These are phyloP conservation scores for Eurystomus gularis DNA, from an alignment of 2,113 vertebrate genomes.

Conservation along the genomic window DNA sequence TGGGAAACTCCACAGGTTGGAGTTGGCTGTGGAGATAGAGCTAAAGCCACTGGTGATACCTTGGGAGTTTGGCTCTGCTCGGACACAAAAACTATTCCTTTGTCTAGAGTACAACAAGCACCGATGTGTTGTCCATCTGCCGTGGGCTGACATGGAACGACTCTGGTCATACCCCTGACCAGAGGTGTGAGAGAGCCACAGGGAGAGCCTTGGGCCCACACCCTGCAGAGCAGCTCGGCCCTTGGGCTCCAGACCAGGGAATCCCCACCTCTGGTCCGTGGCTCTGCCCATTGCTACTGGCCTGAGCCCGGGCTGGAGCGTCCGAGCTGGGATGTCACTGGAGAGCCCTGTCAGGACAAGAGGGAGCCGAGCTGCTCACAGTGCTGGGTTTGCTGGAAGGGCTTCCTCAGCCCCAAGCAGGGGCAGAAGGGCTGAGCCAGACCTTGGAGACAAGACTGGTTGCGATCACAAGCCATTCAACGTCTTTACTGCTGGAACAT, in stretches of 20 bases:
- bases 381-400: background rate
- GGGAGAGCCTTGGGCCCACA: background rate
- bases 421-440: background rate
- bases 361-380: background rate
- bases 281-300: accelerated
- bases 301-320: background rate
- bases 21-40: background rate
- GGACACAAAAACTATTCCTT: background rate
- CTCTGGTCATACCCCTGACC: background rate
- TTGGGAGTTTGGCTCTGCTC: background rate
- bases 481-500: background rate
- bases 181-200: accelerated
- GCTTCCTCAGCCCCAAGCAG: background rate
- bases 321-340: accelerated
- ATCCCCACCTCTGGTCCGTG: background rate
- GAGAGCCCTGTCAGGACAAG: too few relatives aligned
- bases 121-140: background rate
- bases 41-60: background rate
- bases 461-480: background rate
- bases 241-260: background rate
- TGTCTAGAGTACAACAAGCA: background rate
- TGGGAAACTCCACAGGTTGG: background rate
- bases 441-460: background rate
- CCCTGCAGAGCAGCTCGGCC: accelerated
- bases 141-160: too few relatives aligned